These are phyloP conservation scores for Cygnus atratus DNA, from an alignment of 2,113 vertebrate species.

Conservation along the genomic window DNA sequence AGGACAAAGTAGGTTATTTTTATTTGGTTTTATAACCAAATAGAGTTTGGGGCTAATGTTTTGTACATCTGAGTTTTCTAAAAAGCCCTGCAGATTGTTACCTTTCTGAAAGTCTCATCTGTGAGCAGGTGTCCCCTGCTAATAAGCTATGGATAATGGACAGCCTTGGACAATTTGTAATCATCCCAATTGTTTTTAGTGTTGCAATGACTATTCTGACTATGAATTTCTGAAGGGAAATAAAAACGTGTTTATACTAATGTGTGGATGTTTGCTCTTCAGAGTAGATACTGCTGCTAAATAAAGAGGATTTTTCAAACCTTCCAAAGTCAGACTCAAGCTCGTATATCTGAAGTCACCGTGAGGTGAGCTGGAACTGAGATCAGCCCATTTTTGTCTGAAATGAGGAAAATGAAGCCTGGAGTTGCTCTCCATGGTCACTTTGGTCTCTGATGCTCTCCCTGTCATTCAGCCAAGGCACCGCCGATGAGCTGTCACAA, in stretches of 20 bases:
- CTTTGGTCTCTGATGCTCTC: constrained; percentile 1
- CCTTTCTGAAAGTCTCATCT: not conserved
- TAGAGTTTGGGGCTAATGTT: not conserved
- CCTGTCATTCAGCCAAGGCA: not conserved
- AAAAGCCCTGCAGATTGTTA: not conserved
- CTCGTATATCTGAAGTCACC: not conserved
- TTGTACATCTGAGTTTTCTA: not conserved
- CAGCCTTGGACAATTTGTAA: not conserved
- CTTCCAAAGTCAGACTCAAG: not conserved
- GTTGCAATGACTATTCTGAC: not conserved
- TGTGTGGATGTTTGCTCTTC: not conserved
- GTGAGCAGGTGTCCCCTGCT: not conserved
- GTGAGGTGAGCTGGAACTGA: not conserved
- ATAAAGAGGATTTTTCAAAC: not conserved
- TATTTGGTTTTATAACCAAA: not conserved
- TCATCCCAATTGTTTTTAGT: not conserved
- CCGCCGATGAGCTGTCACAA: not conserved
- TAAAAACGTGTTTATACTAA: not conserved
- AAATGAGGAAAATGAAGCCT: not conserved
- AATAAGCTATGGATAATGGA: not conserved
- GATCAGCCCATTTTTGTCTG: not conserved
- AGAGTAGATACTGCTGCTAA: not conserved
- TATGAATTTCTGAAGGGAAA: not conserved
- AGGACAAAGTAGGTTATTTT: not conserved
- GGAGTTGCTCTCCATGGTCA: not conserved